Conservation (phyloP, 2,888 invertebrate genomes). For the Danaus chrysippus region DNA sequence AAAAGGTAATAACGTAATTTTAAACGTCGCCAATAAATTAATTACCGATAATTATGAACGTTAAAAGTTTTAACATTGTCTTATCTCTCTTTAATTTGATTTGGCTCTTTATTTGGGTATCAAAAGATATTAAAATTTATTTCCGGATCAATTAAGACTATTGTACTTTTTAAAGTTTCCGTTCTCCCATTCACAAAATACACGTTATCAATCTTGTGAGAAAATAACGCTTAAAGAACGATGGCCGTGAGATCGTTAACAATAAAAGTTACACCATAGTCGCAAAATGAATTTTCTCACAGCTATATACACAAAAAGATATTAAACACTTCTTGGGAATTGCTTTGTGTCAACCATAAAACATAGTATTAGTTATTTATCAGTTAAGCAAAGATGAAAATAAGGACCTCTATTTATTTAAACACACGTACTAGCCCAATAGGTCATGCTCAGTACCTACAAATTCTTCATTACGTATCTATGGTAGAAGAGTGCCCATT, state of each 20-base stretch:
- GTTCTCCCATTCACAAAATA: conserved; percentile 45
- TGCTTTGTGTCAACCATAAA: conserved; percentile 64
- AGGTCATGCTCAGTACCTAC: too few species aligned
- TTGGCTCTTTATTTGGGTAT: too few species aligned
- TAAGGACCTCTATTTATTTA: too few species aligned
- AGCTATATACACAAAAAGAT: conserved; percentile 32
- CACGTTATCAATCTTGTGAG: conserved; percentile 67
- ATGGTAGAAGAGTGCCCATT: too few species aligned
- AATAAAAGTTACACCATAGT: conserved; percentile 52
- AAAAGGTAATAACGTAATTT: conserved; percentile 21
- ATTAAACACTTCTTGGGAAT: conserved; percentile 58
- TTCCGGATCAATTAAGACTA: conserved; percentile 11
- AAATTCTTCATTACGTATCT: too few species aligned
- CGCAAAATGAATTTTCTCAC: conserved; percentile 64
- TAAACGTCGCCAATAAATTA: conserved; percentile 16
- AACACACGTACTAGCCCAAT: too few species aligned
- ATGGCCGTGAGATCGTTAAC: conserved; percentile 60
- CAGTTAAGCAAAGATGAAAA: conserved; percentile 52
- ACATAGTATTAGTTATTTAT: conserved; percentile 63
- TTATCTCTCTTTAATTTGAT: neutral
- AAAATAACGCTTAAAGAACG: conserved; percentile 55
- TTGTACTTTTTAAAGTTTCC: conserved; percentile 20
- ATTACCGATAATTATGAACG: conserved; percentile 9
- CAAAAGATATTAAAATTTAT: neutral
- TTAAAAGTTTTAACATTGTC: neutral